Evolutionary conservation across 2,888 invertebrate species (phyloP).

Genomic region (Thysanoteuthis rhombus): DNA sequence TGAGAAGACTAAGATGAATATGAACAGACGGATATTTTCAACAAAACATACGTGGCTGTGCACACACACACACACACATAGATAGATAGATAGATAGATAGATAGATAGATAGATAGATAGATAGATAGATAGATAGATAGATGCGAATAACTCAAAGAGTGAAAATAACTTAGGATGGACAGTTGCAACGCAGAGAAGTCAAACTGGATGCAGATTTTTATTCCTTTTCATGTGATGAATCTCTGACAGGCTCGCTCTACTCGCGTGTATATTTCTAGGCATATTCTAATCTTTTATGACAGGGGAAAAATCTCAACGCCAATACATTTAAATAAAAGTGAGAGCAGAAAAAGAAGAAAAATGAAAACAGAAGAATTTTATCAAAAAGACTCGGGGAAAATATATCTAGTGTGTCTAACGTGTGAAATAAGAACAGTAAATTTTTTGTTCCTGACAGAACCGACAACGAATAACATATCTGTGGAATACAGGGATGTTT

Average conservation of each 20-base stretch:
- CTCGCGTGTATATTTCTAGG: neutral
- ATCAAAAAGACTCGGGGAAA: neutral
- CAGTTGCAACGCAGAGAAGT: neutral
- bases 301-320: neutral
- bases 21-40: too few relatives aligned
- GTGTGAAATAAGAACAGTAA: neutral
- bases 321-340: neutral
- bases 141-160: too few relatives aligned
- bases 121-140: too few relatives aligned
- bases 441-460: neutral
- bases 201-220: neutral
- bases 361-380: neutral
- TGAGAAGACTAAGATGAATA: too few relatives aligned
- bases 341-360: neutral
- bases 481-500: neutral
- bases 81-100: too few relatives aligned
- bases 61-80: too few relatives aligned
- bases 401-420: neutral
- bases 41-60: too few relatives aligned
- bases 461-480: neutral
- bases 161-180: neutral
- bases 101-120: too few relatives aligned
- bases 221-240: neutral
- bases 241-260: neutral
- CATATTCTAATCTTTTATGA: neutral